A percentile compares a stretch with the other conserved stretches of the same genome.
Conservation (phyloP, 2,888 invertebrate genomes). For the Strigamia crassipes region DNA sequence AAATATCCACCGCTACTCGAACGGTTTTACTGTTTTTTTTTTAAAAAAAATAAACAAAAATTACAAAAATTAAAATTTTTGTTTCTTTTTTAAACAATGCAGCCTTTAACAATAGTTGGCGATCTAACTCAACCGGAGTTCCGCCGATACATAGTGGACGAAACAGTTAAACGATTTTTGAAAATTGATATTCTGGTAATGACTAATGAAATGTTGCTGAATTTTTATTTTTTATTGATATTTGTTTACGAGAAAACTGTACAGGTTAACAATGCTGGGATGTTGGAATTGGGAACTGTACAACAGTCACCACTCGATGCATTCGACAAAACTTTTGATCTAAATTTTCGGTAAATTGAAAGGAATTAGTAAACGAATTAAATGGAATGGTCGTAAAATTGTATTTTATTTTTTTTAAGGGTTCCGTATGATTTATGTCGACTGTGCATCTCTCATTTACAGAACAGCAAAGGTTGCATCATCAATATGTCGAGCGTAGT, state of each 20-base stretch:
- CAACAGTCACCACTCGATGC: not conserved
- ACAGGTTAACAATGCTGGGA: constrained; percentile 42
- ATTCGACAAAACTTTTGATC: constrained; percentile 38
- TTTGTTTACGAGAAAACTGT: not conserved
- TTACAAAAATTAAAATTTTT: no score
- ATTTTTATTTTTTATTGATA: not conserved
- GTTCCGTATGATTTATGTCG: constrained; percentile 43
- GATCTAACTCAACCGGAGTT: not conserved
- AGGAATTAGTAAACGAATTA: no score
- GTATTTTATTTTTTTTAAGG: not conserved
- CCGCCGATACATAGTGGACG: not conserved
- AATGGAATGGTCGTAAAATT: not conserved
- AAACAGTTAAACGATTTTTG: not conserved
- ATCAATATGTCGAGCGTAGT: constrained; percentile 42
- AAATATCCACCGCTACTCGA: not conserved
- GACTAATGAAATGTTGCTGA: no score
- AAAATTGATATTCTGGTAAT: constrained; percentile 44
- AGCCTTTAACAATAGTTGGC: constrained; percentile 12
- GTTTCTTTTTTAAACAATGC: not conserved
- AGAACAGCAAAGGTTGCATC: constrained; percentile 5
- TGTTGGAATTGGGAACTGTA: not conserved
- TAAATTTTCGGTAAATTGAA: constrained; percentile 12
- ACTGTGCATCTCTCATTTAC: constrained; percentile 20
- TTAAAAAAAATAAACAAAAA: no score
- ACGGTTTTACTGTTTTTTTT: constrained; percentile 1